Conservation (phyloP, 2,113 vertebrate species). For the Scomber scombrus region DNA sequence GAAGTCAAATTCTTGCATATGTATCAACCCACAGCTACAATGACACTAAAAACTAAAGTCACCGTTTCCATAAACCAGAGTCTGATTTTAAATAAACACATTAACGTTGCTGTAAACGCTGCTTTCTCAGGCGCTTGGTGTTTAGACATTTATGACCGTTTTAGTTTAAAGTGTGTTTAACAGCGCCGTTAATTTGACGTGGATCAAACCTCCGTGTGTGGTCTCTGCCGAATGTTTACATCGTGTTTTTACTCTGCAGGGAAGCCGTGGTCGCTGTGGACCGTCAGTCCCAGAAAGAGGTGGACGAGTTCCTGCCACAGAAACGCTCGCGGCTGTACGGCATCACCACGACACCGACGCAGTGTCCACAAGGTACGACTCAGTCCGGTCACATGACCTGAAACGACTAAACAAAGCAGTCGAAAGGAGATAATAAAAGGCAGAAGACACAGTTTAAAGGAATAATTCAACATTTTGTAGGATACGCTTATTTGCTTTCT, state of each 20-base stretch:
- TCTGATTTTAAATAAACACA: background rate
- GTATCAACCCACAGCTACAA: too few relatives aligned
- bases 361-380: slow-evolving; percentile 59
- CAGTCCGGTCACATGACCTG: background rate
- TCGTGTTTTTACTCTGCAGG: slow-evolving; percentile 71
- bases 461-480: background rate
- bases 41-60: too few relatives aligned
- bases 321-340: slow-evolving; percentile 92
- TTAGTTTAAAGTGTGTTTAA: slow-evolving; percentile 1
- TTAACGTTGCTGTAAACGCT: background rate
- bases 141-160: too few relatives aligned
- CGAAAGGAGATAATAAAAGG: background rate
- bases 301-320: slow-evolving; percentile 89
- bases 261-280: slow-evolving; percentile 91
- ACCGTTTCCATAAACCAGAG: background rate
- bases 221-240: background rate
- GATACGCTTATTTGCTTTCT: too few relatives aligned
- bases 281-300: slow-evolving; percentile 82
- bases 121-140: background rate
- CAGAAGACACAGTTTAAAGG: background rate
- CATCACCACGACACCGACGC: slow-evolving; percentile 79
- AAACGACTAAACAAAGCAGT: background rate
- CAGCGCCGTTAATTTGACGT: background rate
- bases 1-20: too few relatives aligned
- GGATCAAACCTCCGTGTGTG: background rate